phyloP scores from a whole-genome alignment of 2,888 invertebrate genomes.

The Penaeus monodon region DNA sequence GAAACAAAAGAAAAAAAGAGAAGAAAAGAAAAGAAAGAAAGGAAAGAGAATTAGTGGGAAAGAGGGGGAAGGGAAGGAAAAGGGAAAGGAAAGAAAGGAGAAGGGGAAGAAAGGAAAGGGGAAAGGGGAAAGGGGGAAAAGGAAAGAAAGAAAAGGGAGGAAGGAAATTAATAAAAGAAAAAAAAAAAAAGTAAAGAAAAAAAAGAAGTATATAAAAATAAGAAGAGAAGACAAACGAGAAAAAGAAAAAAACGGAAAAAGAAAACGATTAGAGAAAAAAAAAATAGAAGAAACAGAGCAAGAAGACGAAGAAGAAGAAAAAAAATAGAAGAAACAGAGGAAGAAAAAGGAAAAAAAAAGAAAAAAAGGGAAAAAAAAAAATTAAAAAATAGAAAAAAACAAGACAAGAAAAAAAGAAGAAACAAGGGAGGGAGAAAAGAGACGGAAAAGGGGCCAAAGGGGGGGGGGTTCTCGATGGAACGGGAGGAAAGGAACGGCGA shows the following conservation, averaged over 20 bases:
- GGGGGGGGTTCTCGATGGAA: background rate
- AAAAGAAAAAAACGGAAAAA: background rate
- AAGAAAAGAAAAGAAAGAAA: background rate
- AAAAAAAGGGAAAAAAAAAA: background rate
- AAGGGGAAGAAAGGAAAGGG: too few relatives aligned
- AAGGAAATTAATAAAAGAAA: too few relatives aligned
- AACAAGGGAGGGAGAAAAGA: background rate
- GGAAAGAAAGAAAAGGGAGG: background rate
- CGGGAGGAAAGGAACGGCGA: background rate
- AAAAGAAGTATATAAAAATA: background rate
- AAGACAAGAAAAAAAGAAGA: background rate
- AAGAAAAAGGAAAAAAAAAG: background rate
- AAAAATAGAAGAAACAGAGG: background rate
- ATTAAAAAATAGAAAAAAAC: background rate
- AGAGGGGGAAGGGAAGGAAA: too few relatives aligned
- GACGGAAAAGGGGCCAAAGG: background rate
- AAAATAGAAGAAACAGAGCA: background rate
- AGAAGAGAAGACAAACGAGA: background rate
- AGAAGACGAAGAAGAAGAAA: background rate
- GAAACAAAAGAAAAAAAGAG: background rate
- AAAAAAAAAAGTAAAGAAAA: background rate
- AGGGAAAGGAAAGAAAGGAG: background rate
- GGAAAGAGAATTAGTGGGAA: accelerated
- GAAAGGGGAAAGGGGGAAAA: background rate
- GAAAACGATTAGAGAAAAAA: background rate